Evolutionary conservation across 2,888 invertebrate species (phyloP), one percentile per base, ranked within the genome.

Genomic region (Cheiracanthium punctorium): DNA sequence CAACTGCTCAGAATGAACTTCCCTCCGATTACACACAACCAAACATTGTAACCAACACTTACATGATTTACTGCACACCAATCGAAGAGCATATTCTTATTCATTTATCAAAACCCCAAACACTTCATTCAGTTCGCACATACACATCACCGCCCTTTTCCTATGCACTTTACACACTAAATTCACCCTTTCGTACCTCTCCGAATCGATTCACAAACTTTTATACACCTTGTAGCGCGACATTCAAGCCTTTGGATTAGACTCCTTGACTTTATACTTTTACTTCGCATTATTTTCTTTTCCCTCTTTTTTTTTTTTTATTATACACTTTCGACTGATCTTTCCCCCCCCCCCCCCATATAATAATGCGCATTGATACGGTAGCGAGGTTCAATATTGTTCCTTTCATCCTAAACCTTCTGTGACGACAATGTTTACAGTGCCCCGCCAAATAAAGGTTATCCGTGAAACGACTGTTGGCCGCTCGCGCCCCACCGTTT

Each of bases 391-490:
- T 58, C 58, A 58, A 58, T 58, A 58, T 58, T 58, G 58, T 58
- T 4, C 58, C 58, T 58, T 58, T 58, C 58, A 58, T 17, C 17
- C 58, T 58, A 58, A 58, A 58, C 58, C 58, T 58, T 24, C 76
- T 72, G 69, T 79, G 84, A 52, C 84, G 84, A 79, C 73, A 79
- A 84, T 84, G 84, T 84, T 84, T 84, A 84, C 84, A 74, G 82
- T 84, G 84, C 24, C 73, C 73, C 58, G 29, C 69, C 52, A 79
- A 84, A 79, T 79, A 84, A 84, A 84, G 84, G 84, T 79, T 73
- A 84, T 79, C 69, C 84, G 74, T 79, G 84, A 79, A 84, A 84
- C 73, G 79, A 52, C 84, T 70, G 84, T 79, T 74, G 79, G 52
- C 30, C 69, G 37, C 77, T 84, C 84, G 79, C 84, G 84, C 84